Base-by-base conservation (phyloP, 1,140 invertebrate genomes). In the Platorchestia sp. region DNA sequence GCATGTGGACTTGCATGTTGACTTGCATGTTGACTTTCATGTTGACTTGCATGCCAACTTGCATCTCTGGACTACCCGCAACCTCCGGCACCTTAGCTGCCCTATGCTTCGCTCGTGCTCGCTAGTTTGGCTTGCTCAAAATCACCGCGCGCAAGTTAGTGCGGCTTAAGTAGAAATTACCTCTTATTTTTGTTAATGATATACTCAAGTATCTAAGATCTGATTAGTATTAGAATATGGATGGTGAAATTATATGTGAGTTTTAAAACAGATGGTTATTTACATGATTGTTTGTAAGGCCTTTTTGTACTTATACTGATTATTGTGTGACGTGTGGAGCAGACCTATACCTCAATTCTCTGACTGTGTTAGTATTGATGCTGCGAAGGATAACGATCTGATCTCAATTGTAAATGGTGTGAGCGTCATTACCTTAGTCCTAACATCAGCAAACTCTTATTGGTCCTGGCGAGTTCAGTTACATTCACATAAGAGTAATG, bases 261-360 rank as follows among this genome's bases (percentile, higher is more conserved):
- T 42, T 89, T 75, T 36, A 75, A 75, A 75, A 36, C 59, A 75
- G 59, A 75, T 75, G 10, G 59, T 75, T 75, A 75, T 75, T 75
- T 75, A 75, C 59, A 75, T 36, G 87, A 89, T 89, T 89, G n/a
- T 89, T 89, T 89, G 87, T 89, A 89, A 89, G 87, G 87, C 87
- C 87, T 27, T 89, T 42, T 42, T 89, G 87, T 89, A 89, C 87
- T 89, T 89, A 89, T 27, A 36, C 5, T 42, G 87, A 42, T 41
- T 14, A 42, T 75, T 16, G 14, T 89, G 41, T 44, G n/a, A 3
- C 87, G 87, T 89, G 87, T 89, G 87, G 87, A 89, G 10, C 36
- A 89, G 87, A 89, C n/a, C 87, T 89, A 42, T 89, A 89, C 87
- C 87, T 89, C 87, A 89, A 89, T 41, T 89, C 41, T 89, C 87